Evolutionary conservation across 2,113 vertebrate genomes (phyloP), one percentile per base, ranked within the genome.

Genomic region (Thamnophis sirtalis): DNA sequence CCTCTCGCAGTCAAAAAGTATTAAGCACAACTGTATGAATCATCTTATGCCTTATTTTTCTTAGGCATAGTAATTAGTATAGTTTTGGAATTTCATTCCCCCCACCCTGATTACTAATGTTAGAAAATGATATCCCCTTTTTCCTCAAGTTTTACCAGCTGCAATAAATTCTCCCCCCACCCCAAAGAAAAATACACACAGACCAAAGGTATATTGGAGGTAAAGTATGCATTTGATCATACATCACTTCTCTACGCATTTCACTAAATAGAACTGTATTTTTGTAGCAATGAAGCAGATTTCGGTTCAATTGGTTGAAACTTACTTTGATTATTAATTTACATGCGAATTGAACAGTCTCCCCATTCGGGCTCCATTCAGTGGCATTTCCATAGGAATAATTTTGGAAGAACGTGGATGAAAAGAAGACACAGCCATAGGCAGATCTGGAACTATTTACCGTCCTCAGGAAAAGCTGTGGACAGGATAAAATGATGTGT

Each of bases 281-380:
- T 89, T 87, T 92, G 53, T 24, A 90, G 93, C 50, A 94, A 94
- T 88, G 53, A 88, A 93, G 91, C 88, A 55, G 8, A 43, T 68
- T 53, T 8, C 17, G 8, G 68, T 60, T 68, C 26, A 26, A 33
- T 1, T 38, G 55, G 92, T 3, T 94, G 53, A 91, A 88, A 93
- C 84, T 60, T 98, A 99, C 99, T 98, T 99, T 99, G 94, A 99
- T 97, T 68, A 95, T 56, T 92, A 99, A 84, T 97, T 99, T 99
- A 96, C 98, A 99, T 38, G 97, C 98, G 21, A 97, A 89, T 84
- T 94, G 85, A 3, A 93, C 49, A 38, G 54, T n/a, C 87, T 96
- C 91, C 49, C 94, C 87, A 90, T 94, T 94, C 93, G 87, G 94
- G 87, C 88, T 91, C 0, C 96, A 96, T 0, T 96, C 95, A 86